Evolutionary conservation across 2,797 vertebrate species (phyloP).

Genomic region (Tadarida brasiliensis): DNA sequence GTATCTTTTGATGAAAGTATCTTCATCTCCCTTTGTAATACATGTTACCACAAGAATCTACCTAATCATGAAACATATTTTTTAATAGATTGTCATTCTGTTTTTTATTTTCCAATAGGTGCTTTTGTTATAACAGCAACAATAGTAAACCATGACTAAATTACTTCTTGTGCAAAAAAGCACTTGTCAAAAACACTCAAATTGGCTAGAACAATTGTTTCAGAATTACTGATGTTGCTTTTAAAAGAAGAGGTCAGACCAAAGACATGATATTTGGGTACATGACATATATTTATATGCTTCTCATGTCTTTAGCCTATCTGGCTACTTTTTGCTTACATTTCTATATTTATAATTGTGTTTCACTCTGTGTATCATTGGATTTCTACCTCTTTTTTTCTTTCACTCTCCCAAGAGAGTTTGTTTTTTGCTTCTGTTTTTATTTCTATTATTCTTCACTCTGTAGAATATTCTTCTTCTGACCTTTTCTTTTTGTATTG

Average conservation of each 20-base stretch:
- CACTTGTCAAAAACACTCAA: background rate
- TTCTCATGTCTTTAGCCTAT: background rate
- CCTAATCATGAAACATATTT: background rate
- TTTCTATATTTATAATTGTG: slow-evolving; percentile 12
- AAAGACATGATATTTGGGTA: background rate
- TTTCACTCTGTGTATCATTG: background rate
- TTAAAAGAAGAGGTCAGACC: slow-evolving; percentile 33
- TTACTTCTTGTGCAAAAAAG: background rate
- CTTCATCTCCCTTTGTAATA: background rate
- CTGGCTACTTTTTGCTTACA: background rate
- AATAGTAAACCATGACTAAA: slow-evolving; percentile 37
- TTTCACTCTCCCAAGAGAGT: background rate
- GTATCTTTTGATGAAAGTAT: background rate
- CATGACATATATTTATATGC: background rate
- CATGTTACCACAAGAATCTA: background rate
- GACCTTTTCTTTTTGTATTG: background rate
- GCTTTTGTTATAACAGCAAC: background rate
- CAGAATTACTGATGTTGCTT: background rate
- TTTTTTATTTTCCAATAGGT: background rate
- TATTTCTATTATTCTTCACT: background rate
- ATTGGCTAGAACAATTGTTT: background rate
- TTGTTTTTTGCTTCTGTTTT: background rate
- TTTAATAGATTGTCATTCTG: background rate
- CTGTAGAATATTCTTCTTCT: background rate
- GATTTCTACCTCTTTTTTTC: background rate